A percentile compares a stretch with the other conserved stretches of the same genome.
These are phyloP conservation scores for Lucilia cuprina DNA, from an alignment of 1,140 invertebrate genomes.

Conservation along the genomic window DNA sequence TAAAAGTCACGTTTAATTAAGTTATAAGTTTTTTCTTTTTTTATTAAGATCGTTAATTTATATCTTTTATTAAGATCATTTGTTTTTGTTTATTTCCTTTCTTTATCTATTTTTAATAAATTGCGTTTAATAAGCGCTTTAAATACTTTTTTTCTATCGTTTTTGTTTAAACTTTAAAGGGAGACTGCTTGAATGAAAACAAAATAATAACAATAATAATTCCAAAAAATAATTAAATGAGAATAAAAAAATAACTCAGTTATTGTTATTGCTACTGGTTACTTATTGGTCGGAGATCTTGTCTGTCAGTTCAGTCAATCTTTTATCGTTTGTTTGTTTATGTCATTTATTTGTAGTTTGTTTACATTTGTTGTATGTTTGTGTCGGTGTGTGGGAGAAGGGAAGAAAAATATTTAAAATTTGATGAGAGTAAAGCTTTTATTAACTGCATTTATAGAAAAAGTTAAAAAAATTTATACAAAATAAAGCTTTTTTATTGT, in stretches of 20 bases:
- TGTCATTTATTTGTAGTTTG: neutral
- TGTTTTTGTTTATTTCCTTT: neutral
- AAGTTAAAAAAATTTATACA: neutral
- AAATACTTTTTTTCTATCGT: neutral
- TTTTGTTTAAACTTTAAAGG: slow-evolving; percentile 1
- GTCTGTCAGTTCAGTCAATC: neutral
- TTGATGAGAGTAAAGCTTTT: neutral
- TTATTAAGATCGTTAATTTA: too few relatives aligned
- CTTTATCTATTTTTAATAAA: neutral
- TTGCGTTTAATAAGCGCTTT: neutral
- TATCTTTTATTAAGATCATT: neutral
- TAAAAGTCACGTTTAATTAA: neutral
- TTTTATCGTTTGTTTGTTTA: slow-evolving; percentile 1
- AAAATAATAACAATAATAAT: neutral
- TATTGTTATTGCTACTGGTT: neutral
- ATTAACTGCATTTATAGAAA: neutral
- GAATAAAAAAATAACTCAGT: neutral
- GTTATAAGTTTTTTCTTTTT: too few relatives aligned
- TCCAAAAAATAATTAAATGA: neutral
- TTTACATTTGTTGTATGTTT: neutral
- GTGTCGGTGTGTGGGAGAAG: neutral
- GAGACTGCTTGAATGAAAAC: neutral
- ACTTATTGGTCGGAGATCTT: neutral
- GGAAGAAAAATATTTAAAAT: neutral
- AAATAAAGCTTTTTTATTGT: neutral